phyloP scores from a whole-genome alignment of 1,140 invertebrate species.

The Anoplolepis gracilipes region DNA sequence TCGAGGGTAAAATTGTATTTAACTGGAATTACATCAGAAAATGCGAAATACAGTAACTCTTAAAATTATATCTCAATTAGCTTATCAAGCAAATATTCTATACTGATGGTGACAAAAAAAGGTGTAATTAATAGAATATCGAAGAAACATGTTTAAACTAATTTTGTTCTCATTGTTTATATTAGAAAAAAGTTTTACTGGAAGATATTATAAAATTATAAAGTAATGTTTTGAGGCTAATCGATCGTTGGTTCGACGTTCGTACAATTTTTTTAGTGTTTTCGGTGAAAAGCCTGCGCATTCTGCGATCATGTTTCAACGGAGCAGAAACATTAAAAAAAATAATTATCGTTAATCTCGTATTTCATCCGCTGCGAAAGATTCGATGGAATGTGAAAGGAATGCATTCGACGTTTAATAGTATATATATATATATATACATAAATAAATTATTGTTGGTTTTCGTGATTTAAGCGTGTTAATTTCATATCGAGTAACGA shows the following conservation, averaged over 20 bases:
- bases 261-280: too few species aligned
- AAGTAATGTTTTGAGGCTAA: neutral
- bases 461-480: neutral
- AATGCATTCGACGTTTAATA: constrained; percentile 41
- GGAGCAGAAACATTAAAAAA: neutral
- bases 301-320: constrained; percentile 6
- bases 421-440: too few species aligned
- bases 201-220: neutral
- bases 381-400: constrained; percentile 23
- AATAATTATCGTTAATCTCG: constrained; percentile 12
- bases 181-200: neutral
- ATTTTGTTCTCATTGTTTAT: neutral
- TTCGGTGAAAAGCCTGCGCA: neutral
- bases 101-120: neutral
- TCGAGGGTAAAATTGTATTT: constrained; percentile 7
- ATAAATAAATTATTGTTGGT: constrained; percentile 31
- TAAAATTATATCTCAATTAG: constrained; percentile 10
- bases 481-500: constrained; percentile 44
- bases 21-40: constrained; percentile 3
- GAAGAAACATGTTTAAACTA: neutral
- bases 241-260: neutral
- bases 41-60: neutral
- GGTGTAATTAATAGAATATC: neutral
- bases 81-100: neutral
- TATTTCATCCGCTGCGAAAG: neutral